A percentile compares a stretch with the other conserved stretches of the same genome.
Conservation (phyloP, 1,140 invertebrate species). For the Apolygus lucorum region DNA sequence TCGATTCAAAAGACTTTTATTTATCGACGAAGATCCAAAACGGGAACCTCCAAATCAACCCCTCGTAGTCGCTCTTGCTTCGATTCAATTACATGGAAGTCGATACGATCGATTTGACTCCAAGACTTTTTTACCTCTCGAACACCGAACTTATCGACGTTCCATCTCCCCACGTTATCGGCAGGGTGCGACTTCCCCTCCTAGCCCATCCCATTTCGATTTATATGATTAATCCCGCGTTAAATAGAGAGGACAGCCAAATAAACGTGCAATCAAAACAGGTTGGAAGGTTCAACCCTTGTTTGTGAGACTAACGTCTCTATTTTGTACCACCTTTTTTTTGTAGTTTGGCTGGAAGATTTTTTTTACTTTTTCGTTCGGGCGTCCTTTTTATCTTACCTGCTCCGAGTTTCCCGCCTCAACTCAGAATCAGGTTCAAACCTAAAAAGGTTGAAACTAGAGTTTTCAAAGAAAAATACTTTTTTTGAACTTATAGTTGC, state of each 20-base stretch:
- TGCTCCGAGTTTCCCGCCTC: too few relatives aligned
- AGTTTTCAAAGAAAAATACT: too few relatives aligned
- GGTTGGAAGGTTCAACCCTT: not conserved
- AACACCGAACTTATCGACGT: not conserved
- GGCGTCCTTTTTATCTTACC: too few relatives aligned
- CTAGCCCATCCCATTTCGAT: not conserved
- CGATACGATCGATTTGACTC: not conserved
- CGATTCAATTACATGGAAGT: not conserved
- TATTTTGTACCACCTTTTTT: not conserved
- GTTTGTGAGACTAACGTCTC: not conserved
- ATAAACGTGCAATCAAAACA: not conserved
- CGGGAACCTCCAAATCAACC: too few relatives aligned
- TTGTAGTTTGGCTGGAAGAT: not conserved
- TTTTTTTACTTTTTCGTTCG: not conserved
- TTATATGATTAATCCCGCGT: not conserved
- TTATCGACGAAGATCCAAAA: too few relatives aligned
- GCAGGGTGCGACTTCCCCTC: not conserved
- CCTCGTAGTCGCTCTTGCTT: too few relatives aligned
- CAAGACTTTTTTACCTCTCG: too few relatives aligned
- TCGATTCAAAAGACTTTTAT: too few relatives aligned
- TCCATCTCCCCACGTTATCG: not conserved
- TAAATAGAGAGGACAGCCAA: not conserved
- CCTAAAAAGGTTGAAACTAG: too few relatives aligned
- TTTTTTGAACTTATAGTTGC: too few relatives aligned
- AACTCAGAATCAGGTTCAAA: too few relatives aligned